Evolutionary conservation across 2,113 vertebrate genomes (phyloP).

Genomic region (Scatophagus argus): DNA sequence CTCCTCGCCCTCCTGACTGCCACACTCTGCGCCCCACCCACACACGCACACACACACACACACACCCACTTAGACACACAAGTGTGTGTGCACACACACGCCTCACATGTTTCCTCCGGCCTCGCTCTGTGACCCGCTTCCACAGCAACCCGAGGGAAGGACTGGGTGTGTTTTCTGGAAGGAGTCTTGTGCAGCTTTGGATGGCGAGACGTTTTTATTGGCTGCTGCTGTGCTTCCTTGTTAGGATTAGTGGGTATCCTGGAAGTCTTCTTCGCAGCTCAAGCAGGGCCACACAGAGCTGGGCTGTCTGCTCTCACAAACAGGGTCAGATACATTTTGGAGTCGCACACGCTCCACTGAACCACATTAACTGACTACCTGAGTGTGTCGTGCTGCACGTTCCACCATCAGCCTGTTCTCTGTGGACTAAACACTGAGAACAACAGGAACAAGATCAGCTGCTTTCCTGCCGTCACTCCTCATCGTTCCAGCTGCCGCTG

Average conservation of each 20-base stretch:
- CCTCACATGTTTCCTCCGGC: too few relatives aligned
- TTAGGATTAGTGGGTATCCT: slow-evolving; percentile 51
- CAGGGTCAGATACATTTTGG: slow-evolving; percentile 1
- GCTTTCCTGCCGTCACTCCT: too few relatives aligned
- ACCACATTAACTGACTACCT: slow-evolving; percentile 26
- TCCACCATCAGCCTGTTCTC: too few relatives aligned
- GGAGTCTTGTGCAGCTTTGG: background rate
- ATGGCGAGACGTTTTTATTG: slow-evolving; percentile 19
- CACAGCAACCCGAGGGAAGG: slow-evolving; percentile 21
- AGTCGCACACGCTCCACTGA: slow-evolving; percentile 1
- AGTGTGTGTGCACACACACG: background rate
- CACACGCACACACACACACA: slow-evolving; percentile 31
- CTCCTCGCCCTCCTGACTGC: slow-evolving; percentile 6
- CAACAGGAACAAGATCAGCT: too few relatives aligned
- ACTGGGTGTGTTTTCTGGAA: slow-evolving; percentile 17
- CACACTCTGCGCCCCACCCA: background rate
- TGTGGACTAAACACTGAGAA: too few relatives aligned
- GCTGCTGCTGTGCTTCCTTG: slow-evolving; percentile 38
- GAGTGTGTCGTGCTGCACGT: too few relatives aligned
- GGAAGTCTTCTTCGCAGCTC: background rate
- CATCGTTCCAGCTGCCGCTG: too few relatives aligned
- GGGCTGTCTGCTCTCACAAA: background rate
- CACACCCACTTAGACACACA: slow-evolving; percentile 23
- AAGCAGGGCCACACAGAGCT: background rate
- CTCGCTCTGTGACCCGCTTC: slow-evolving; percentile 26